Evolutionary conservation across 2,888 invertebrate species (phyloP), one percentile per base, ranked within the genome.

Genomic region (Eupithecia subumbrata): DNA sequence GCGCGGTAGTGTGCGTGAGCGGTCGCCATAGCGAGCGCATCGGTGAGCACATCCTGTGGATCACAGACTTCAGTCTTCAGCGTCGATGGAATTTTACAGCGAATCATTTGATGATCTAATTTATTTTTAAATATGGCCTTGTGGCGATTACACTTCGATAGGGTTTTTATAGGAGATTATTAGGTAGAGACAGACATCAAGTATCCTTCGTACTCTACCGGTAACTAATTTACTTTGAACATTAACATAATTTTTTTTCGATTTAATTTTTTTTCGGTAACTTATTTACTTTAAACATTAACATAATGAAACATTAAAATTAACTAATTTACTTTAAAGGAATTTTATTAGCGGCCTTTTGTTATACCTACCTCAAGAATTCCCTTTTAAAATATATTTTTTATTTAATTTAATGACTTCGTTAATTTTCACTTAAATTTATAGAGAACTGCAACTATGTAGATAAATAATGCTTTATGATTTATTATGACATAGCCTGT

Each of bases 21-120:
- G 86, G 90, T 85, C 88, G 91, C 91, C 90, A 90, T 91, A 87
- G 83, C 89, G 90, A 91, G 89, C 90, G 92, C 92, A 86, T 90
- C 89, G 87, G 82, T 90, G 89, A 88, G 85, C 87, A 82, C 89
- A 91, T 91, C 92, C 92, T 92, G 92, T 89, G 81, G 84, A 81
- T 84, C 83, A 79, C 80, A 83, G 79, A 83, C 81, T 84, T 83
- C 82, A 84, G 83, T 80, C 80, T 83, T 82, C 82, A 82, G 81
- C 83, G 82, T 83, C 83, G 80, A 84, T 85, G 81, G 82, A 82
- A 82, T 81, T 78, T 81, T 83, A 83, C 80, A 80, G 77, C 79
- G 77, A 79, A 77, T 74, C 75, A 76, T 75, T 81, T 80, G 71
- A 75, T 77, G 72, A 76, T 76, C 69, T 75, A 74, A 67, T 66